A percentile compares a stretch with the other conserved stretches of the same genome.
Conservation (phyloP, 2,113 vertebrate species). For the Tiliqua scincoides region DNA sequence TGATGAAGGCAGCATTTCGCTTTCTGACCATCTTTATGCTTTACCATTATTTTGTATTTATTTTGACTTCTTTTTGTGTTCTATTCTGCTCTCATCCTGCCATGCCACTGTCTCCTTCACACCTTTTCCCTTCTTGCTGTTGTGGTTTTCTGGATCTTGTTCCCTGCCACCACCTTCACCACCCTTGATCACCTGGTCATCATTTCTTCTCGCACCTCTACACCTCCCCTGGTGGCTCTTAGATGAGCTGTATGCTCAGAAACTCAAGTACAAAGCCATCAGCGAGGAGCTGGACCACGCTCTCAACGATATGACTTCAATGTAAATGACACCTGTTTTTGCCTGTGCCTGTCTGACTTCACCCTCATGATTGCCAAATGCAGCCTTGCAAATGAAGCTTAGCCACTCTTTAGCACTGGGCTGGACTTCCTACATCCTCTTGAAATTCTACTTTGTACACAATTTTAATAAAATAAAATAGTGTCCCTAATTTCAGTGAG, state of each 20-base stretch:
- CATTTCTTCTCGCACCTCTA: conserved; percentile 65
- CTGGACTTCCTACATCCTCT: background rate
- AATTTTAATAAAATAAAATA: too few relatives aligned
- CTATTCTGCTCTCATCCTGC: conserved; percentile 57
- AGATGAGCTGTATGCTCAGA: conserved; percentile 99
- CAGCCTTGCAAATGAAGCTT: conserved; percentile 44
- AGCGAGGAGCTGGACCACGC: conserved; percentile 99
- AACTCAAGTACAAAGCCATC: conserved; percentile 99
- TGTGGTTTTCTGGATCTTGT: conserved; percentile 68
- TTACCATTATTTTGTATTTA: background rate
- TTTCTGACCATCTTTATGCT: background rate
- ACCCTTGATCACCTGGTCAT: background rate
- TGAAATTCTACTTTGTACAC: too few relatives aligned
- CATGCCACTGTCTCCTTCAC: conserved; percentile 55
- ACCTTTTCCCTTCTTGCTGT: conserved; percentile 61
- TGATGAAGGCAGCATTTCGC: conserved; percentile 41
- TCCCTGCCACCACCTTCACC: conserved; percentile 64
- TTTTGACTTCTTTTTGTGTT: conserved; percentile 56
- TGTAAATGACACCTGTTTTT: conserved; percentile 86
- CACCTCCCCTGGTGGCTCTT: conserved; percentile 66
- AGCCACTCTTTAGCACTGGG: conserved; percentile 15
- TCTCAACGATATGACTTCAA: conserved; percentile 99
- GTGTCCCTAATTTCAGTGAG: background rate
- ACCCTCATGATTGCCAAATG: background rate
- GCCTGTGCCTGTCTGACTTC: conserved; percentile 65